Percentiles rank a stretch among this genome's conserved stretches.
phyloP scores from a whole-genome alignment of 1,140 invertebrate species.

The Tetramorium parvispinum region DNA sequence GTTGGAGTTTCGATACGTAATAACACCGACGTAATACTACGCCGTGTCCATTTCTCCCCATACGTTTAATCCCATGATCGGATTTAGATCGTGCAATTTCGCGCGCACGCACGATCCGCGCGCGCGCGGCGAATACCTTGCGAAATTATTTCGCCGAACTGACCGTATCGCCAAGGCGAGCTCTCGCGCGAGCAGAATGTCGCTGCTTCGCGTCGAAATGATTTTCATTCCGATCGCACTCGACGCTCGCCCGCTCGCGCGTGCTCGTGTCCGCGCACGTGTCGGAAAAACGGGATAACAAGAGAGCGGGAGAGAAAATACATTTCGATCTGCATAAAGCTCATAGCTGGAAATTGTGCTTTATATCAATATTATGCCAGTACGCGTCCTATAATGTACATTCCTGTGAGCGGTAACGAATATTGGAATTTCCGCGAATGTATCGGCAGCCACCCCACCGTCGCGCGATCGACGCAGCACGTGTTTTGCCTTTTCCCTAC shows the following conservation, averaged over 20 bases:
- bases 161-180: neutral
- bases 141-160: neutral
- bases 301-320: conserved; percentile 12
- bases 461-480: conserved; percentile 10
- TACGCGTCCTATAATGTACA: conserved; percentile 37
- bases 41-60: neutral
- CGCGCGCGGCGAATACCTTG: neutral
- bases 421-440: conserved; percentile 33
- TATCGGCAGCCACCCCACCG: neutral
- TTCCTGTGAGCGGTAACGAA: conserved; percentile 30
- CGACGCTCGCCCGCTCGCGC: neutral
- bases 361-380: conserved; percentile 56
- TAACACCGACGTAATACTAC: conserved; percentile 23
- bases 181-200: neutral
- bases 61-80: neutral
- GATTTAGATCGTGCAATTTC: neutral
- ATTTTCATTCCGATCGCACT: neutral
- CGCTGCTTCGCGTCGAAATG: neutral
- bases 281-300: conserved; percentile 1
- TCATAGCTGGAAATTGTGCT: conserved; percentile 48
- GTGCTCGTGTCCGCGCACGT: neutral
- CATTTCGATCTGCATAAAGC: conserved; percentile 21
- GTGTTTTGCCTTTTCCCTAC: conserved; percentile 24
- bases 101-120: neutral
- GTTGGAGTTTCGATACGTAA: conserved; percentile 13